Base-by-base conservation (phyloP, 2,888 invertebrate genomes). In the Metallyticus violacea region DNA sequence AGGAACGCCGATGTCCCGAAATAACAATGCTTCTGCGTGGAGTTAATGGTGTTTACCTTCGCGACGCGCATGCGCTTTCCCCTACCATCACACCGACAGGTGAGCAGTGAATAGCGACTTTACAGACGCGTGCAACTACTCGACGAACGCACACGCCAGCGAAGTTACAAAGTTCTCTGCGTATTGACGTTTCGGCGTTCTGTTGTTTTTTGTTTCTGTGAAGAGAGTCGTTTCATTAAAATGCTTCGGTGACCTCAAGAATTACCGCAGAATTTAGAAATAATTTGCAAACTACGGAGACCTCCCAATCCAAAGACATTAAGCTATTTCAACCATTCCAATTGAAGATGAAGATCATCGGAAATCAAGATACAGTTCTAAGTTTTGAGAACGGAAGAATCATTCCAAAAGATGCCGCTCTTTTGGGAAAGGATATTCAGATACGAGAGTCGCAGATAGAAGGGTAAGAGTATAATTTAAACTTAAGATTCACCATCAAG, bases 31-130 rank as follows among this genome's bases (percentile, higher is more conserved):
- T 81, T 29, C 22, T 15, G 77, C 40, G 77, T 62, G 30, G 40
- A 62, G 86, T 78, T 83, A 79, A 81, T 29, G 83, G 82, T 86
- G 86, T 86, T 86, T 86, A 83, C 83, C 27, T 83, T 77, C 62
- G 26, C 2, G 40, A 28, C 79, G 86, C 7, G 81, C 82, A 81
- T 83, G 86, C 86, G 83, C 78, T 22, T 62, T 62, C 40, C 40
- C 40, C 40, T 62, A 9, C 40, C 40, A 62, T 62, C 15, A 7
- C 22, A 15, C 15, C 76, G 28, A 77, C 83, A 83, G 83, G 83
- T 83, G 83, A 83, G 83, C 29, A 28, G 26, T 77, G 83, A 40
- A 77, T 28, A 83, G 28, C 83, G 25, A 83, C n/a, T 77, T 28
- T 7, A 29, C 77, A 40, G 29, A 29, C 29, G 83, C 83, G 83